These are phyloP conservation scores for Emberiza fucata DNA, from an alignment of 2,113 vertebrate species.

Conservation along the genomic window DNA sequence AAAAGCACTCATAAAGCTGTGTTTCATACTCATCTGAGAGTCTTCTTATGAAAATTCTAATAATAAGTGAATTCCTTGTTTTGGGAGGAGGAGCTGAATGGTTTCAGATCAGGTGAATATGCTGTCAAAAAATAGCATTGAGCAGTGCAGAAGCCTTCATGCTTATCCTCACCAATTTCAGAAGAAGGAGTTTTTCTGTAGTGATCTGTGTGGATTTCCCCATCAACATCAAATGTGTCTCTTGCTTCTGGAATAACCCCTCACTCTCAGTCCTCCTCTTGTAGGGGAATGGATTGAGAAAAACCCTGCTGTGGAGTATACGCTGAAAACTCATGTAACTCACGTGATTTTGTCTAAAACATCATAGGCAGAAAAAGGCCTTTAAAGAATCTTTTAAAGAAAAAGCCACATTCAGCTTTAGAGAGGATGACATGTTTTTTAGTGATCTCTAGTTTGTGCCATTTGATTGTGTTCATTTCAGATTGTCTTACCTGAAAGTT, in stretches of 20 bases:
- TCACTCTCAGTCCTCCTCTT: neutral
- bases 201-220: neutral
- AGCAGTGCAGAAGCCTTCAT: neutral
- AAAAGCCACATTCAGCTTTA: neutral
- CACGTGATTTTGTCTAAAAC: neutral
- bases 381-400: neutral
- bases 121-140: neutral
- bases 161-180: neutral
- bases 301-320: neutral
- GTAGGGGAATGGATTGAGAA: neutral
- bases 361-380: neutral
- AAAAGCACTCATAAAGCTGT: neutral
- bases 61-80: neutral
- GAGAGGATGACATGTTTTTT: neutral
- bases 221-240: neutral
- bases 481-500: neutral
- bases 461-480: neutral
- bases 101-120: neutral
- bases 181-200: neutral
- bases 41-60: neutral
- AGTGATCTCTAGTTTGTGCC: neutral
- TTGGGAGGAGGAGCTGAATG: neutral
- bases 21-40: neutral
- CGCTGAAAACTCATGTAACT: neutral
- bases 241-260: neutral